Evolutionary conservation across 64 coral and sea anemone species (phyloP), one percentile per base, ranked within the genome.

Genomic region (Acropora yongei): DNA sequence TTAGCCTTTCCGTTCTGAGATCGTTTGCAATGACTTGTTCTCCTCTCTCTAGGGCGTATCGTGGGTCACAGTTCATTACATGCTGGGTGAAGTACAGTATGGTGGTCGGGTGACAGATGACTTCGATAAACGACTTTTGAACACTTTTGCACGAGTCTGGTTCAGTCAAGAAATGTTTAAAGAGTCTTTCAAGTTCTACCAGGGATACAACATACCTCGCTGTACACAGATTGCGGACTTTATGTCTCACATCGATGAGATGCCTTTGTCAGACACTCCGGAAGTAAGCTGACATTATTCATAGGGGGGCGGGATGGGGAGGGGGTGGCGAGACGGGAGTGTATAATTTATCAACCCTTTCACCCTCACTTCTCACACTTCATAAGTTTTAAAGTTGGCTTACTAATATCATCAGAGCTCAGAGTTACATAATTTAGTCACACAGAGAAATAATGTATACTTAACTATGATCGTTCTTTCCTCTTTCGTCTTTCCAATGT

Each of bases 51-150:
- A 98, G 97, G 97, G 97, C 17, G 97, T 98, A 3, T 98, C 97
- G 0, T 98, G 97, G 97, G 90, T 89, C 8, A 98, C 97, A 48
- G 97, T 98, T 11, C 97, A 98, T 68, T 98, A 98, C 67, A 98
- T 98, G 97, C 92, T 98, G 42, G 97, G 97, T 72, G 97, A 98
- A 44, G 97, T 98, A 16, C 97, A 98, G n/a, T 98, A 98, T 77
- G 97, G 97, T 16, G 97, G 97, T 5, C 91, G 97, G 60, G 97
- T 98, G 2, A 98, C 94, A 4, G 97, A 98, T 55, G 97, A 98
- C 75, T 98, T 98, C 46, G 97, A 98, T 72, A 98, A 98, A 77
- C 94, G 97, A 43, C 80, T 98, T 0, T 79, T 98, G 2, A 98
- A 98, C 74, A 98, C 97, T 13, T 98, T 90, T 19, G 94, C 97